Base-by-base conservation (phyloP, 2,113 vertebrate genomes). In the Sigmodon hispidus region DNA sequence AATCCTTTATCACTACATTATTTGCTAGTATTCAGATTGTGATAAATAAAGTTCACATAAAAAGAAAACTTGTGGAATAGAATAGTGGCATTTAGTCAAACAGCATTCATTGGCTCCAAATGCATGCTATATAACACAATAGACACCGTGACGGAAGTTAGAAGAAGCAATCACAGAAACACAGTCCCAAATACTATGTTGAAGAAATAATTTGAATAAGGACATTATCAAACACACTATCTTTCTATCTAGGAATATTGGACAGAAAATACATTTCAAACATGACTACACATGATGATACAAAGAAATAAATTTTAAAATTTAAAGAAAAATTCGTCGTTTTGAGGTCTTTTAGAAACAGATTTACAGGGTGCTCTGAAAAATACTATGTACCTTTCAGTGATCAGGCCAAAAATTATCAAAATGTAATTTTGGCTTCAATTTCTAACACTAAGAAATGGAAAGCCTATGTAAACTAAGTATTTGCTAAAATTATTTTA, bases 241-340 rank as follows among this genome's bases (percentile, higher is more conserved):
- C 19, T 13, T 87, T 29, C 6, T 45, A 50, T 26, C 43, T 80
- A 50, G 48, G 70, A 13, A 22, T 67, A n/a, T 10, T 45, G 67
- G 96, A 89, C 22, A 89, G 87, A 93, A 96, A 94, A 70, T 65
- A 52, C 52, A 21, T 90, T 92, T 94, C n/a, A 65, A 87, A 92
- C 80, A 72, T 92, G 36, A 59, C 50, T 88, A 63, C 8, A 88
- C 29, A 73, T 29, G 26, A 12, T 87, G 8, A 57, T 59, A 55
- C 7, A 77, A 63, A 36, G 17, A 36, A 57, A 57, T 59, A 81
- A 89, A 89, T 26, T 87, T 59, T 75, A 84, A 97, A 93, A 70
- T 87, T 59, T 90, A 63, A 85, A 94, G 34, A 24, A 77, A 72
- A 72, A 89, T 70, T 75, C 89, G 10, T 59, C 91, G 90, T 77